Evolutionary conservation across 2,888 invertebrate genomes (phyloP).

Genomic region (Homarus gammarus): DNA sequence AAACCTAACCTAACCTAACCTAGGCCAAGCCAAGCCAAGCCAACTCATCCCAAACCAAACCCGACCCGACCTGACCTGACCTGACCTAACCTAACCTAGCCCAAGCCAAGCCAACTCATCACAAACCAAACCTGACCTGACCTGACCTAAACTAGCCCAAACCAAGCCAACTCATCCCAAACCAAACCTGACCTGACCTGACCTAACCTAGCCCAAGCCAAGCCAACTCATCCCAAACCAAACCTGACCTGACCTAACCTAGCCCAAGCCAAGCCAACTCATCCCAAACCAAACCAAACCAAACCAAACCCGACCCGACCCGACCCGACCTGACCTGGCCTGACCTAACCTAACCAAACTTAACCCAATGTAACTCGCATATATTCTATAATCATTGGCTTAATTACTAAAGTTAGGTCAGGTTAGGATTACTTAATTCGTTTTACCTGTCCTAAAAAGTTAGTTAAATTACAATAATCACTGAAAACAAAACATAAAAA

Average conservation of each 20-base stretch:
- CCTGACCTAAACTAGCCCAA: conserved; percentile 10
- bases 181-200: conserved; percentile 1
- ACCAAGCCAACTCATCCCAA: no score
- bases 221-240: background rate
- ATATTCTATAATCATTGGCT: no score
- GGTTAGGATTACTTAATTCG: no score
- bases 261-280: background rate
- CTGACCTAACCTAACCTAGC: conserved; percentile 1
- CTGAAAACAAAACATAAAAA: no score
- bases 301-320: no score
- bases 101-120: background rate
- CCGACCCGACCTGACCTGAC: conserved; percentile 2
- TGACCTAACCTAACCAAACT: background rate
- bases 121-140: conserved; percentile 7
- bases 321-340: background rate
- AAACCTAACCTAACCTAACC: background rate
- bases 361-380: background rate
- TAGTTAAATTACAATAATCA: no score
- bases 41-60: background rate
- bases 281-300: background rate
- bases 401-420: no score
- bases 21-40: background rate
- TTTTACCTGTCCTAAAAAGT: no score
- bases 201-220: background rate
- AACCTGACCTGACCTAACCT: conserved; percentile 14